These are phyloP conservation scores for Dinoponera quadriceps DNA, from an alignment of 1,140 invertebrate genomes.

Conservation along the genomic window DNA sequence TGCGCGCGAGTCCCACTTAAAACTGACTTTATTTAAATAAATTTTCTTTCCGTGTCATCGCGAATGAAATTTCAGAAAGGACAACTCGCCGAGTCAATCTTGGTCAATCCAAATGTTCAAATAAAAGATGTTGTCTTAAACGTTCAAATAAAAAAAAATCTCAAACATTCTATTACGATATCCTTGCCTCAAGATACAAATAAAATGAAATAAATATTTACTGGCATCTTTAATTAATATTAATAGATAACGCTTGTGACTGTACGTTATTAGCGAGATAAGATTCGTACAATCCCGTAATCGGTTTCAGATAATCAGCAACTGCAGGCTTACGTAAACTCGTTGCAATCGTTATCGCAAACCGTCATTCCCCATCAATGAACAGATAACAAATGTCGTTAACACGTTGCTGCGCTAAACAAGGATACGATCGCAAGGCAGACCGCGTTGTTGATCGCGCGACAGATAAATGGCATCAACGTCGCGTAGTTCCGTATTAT, in stretches of 20 bases:
- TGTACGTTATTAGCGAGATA: neutral
- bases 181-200: too few relatives aligned
- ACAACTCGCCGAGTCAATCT: neutral
- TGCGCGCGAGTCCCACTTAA: neutral
- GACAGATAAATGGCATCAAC: neutral
- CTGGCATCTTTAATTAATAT: neutral
- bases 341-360: slow-evolving; percentile 4
- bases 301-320: neutral
- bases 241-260: neutral
- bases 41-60: neutral
- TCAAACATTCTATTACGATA: too few relatives aligned
- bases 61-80: neutral
- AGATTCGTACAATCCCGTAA: neutral
- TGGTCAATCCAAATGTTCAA: neutral
- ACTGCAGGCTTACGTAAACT: too few relatives aligned
- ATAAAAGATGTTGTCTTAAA: too few relatives aligned
- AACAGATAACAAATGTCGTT: neutral
- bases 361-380: neutral
- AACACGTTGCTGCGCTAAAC: neutral
- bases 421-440: slow-evolving; percentile 5
- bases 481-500: neutral
- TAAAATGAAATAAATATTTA: neutral
- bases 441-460: neutral
- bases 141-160: too few relatives aligned
- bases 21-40: neutral